Percentiles rank a stretch among this genome's conserved stretches.
These are phyloP conservation scores for Caenorhabditis sp. DNA, from an alignment of 2,888 invertebrate genomes.

Conservation along the genomic window DNA sequence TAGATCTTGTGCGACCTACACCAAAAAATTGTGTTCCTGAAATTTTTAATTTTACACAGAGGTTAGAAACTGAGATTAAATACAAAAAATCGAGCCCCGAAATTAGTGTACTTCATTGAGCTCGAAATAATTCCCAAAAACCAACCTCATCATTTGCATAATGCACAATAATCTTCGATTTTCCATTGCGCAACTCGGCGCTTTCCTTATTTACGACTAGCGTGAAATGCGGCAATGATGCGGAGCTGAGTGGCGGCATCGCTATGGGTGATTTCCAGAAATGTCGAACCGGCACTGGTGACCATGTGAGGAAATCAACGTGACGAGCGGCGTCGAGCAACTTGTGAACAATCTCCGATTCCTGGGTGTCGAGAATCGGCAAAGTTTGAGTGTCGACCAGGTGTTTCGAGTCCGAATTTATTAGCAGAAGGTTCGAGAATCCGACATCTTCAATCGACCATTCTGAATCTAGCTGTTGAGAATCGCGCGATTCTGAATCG, in stretches of 20 bases:
- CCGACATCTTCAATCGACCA: conserved; percentile 44
- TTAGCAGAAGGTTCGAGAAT: conserved; percentile 41
- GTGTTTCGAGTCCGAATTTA: conserved; percentile 8
- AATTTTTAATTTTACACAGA: too few species aligned
- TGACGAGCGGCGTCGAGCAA: conserved; percentile 24
- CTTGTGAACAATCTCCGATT: conserved; percentile 15
- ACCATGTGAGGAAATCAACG: conserved; percentile 28
- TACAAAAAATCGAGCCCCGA: too few species aligned
- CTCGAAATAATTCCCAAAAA: neutral
- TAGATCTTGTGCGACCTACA: too few species aligned
- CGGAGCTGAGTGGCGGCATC: conserved; percentile 27
- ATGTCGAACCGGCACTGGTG: conserved; percentile 24
- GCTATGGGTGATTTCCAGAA: conserved; percentile 6
- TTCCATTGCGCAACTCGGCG: conserved; percentile 47
- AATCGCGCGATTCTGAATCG: conserved; percentile 1
- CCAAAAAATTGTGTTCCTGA: too few species aligned
- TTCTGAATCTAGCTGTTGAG: neutral
- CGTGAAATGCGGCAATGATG: conserved; percentile 46
- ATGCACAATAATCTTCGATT: conserved; percentile 49
- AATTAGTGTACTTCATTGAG: too few species aligned
- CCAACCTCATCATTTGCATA: conserved; percentile 24
- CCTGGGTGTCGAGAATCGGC: conserved; percentile 14
- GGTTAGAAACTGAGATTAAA: too few species aligned
- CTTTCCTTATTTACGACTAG: conserved; percentile 41
- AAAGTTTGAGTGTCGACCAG: conserved; percentile 5